phyloP scores from a whole-genome alignment of 37 sponge, comb jelly and placozoan genomes.

The Aphrocallistes beatrix region DNA sequence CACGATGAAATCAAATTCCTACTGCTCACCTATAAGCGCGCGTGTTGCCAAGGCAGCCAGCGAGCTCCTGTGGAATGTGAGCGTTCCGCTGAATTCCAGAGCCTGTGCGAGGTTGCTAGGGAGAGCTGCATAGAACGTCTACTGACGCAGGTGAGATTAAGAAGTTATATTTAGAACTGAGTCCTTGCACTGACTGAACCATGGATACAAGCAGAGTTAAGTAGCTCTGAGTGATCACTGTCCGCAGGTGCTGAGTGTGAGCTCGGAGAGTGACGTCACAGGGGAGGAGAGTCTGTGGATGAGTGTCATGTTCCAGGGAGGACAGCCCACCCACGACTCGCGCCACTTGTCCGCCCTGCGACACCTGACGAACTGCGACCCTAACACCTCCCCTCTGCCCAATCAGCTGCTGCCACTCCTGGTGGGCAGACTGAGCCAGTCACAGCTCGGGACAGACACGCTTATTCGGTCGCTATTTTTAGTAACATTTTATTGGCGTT shows the following conservation, averaged over 20 bases:
- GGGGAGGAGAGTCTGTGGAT: not conserved
- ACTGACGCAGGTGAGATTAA: not conserved
- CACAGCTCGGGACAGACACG: not conserved
- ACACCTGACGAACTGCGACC: not conserved
- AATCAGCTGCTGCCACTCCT: not conserved
- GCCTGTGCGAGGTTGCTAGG: not conserved
- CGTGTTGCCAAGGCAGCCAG: not conserved
- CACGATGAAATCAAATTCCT: slow-evolving; percentile 10
- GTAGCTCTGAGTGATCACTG: too few relatives aligned
- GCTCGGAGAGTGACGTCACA: not conserved
- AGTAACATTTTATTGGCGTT: too few relatives aligned
- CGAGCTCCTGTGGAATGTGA: not conserved
- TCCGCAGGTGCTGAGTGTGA: not conserved
- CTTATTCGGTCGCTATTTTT: not conserved
- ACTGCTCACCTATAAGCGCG: not conserved
- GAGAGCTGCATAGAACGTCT: not conserved
- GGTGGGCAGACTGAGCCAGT: not conserved
- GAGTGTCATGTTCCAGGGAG: not conserved
- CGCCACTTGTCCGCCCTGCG: not conserved
- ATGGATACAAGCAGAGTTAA: too few relatives aligned
- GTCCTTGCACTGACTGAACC: too few relatives aligned
- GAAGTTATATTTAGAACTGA: too few relatives aligned
- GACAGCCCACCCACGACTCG: not conserved
- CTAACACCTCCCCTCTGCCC: not conserved
- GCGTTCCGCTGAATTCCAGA: not conserved